Conservation (phyloP, 2,113 vertebrate species). For the Prionailurus bengalensis region DNA sequence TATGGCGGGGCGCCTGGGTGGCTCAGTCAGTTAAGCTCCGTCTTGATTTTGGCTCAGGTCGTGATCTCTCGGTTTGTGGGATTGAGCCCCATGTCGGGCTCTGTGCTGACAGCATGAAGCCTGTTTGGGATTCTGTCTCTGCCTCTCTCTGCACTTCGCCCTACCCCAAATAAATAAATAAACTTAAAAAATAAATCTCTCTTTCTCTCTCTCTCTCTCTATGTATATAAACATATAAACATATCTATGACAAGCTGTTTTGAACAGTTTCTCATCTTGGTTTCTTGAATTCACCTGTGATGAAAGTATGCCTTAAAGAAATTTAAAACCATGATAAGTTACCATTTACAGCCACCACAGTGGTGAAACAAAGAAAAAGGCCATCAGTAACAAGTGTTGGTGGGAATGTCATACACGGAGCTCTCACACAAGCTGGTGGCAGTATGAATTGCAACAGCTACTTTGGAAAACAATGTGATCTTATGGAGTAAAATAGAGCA, state of each 20-base stretch:
- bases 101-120: too few relatives aligned
- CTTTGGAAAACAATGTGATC: neutral
- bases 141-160: too few relatives aligned
- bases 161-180: too few relatives aligned
- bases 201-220: too few relatives aligned
- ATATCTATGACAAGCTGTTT: neutral
- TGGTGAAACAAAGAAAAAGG: neutral
- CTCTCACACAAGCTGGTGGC: neutral
- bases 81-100: too few relatives aligned
- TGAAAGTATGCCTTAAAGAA: conserved; percentile 44
- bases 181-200: too few relatives aligned
- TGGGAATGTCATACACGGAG: neutral
- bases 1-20: too few relatives aligned
- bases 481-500: neutral
- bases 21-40: too few relatives aligned
- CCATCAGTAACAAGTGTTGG: neutral
- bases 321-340: conserved; percentile 5
- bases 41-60: too few relatives aligned
- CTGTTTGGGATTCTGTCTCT: too few relatives aligned
- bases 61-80: too few relatives aligned
- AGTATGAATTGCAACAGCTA: neutral
- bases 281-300: conserved; percentile 38
- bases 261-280: neutral
- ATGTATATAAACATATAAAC: neutral
- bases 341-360: neutral